Percentiles rank a stretch among this genome's conserved stretches.
These are phyloP conservation scores for Boloria euphrosyne DNA, from an alignment of 2,888 invertebrate species.

Conservation along the genomic window DNA sequence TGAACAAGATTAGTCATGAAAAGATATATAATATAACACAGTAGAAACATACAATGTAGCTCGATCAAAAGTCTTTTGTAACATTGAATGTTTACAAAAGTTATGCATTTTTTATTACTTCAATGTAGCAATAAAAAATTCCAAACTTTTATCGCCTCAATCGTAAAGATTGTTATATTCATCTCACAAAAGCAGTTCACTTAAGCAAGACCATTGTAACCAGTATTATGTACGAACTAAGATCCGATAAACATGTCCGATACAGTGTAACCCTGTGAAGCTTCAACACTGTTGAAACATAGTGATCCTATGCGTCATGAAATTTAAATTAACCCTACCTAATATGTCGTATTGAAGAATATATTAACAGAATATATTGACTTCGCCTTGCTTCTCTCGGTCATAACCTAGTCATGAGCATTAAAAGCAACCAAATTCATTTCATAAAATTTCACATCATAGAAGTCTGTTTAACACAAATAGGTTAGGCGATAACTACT, in stretches of 20 bases:
- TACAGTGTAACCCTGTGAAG: conserved; percentile 9
- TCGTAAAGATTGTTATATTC: not conserved
- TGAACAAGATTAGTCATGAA: too few species aligned
- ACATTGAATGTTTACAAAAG: not conserved
- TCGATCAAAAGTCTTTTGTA: too few species aligned
- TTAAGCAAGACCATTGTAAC: conserved; percentile 36
- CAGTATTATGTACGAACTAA: not conserved
- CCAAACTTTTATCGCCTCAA: not conserved
- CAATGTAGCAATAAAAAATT: not conserved
- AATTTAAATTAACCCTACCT: not conserved
- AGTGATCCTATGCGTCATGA: not conserved
- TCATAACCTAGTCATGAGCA: too few species aligned
- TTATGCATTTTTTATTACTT: too few species aligned
- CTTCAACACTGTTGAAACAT: conserved; percentile 7
- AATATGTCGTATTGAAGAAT: not conserved
- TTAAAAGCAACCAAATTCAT: too few species aligned
- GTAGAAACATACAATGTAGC: too few species aligned
- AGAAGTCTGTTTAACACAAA: too few species aligned
- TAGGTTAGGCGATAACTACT: too few species aligned
- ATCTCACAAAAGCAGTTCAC: not conserved
- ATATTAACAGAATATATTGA: not conserved
- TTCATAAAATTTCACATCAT: too few species aligned
- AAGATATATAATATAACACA: too few species aligned
- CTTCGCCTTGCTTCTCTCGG: too few species aligned
- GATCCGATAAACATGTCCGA: conserved; percentile 6